A percentile compares a stretch with the other conserved stretches of the same genome.
Conservation (phyloP, 2,113 vertebrate genomes). For the Ornithorhynchus anatinus region DNA sequence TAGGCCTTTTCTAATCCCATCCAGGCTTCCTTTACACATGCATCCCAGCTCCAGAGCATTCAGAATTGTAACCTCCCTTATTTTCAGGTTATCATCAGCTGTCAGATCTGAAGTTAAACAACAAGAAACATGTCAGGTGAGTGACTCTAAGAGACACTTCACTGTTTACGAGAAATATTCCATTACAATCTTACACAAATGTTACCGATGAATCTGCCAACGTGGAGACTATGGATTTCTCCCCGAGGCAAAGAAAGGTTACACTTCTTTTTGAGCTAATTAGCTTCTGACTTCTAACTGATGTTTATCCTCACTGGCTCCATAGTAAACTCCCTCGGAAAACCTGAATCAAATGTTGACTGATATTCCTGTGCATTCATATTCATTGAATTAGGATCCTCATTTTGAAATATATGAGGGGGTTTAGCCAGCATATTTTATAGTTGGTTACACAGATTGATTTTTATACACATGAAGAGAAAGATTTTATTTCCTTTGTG, state of each 20-base stretch:
- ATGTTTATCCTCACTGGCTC: constrained; percentile 46
- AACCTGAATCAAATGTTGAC: constrained; percentile 14
- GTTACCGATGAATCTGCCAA: constrained; percentile 25
- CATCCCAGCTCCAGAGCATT: constrained; percentile 13
- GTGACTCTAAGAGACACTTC: constrained; percentile 33
- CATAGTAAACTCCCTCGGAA: constrained; percentile 13
- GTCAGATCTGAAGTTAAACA: constrained; percentile 61
- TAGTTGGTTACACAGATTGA: constrained; percentile 29
- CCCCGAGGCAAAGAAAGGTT: not conserved
- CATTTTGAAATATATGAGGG: constrained; percentile 29
- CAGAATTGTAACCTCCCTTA: constrained; percentile 30
- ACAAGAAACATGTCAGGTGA: constrained; percentile 60
- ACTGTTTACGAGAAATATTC: constrained; percentile 55
- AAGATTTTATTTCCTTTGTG: constrained; percentile 58
- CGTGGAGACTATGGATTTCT: not conserved
- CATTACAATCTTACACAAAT: constrained; percentile 36
- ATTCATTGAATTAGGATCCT: constrained; percentile 52
- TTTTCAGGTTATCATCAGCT: constrained; percentile 58
- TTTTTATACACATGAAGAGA: constrained; percentile 44
- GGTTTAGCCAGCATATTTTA: constrained; percentile 27
- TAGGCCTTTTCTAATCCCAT: constrained; percentile 11
- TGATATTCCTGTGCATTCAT: constrained; percentile 13
- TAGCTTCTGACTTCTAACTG: constrained; percentile 1
- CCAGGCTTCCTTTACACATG: constrained; percentile 10
- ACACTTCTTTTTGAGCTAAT: not conserved